Conservation (phyloP, 2,113 vertebrate species). For the Thalassarche chlororhynchos region DNA sequence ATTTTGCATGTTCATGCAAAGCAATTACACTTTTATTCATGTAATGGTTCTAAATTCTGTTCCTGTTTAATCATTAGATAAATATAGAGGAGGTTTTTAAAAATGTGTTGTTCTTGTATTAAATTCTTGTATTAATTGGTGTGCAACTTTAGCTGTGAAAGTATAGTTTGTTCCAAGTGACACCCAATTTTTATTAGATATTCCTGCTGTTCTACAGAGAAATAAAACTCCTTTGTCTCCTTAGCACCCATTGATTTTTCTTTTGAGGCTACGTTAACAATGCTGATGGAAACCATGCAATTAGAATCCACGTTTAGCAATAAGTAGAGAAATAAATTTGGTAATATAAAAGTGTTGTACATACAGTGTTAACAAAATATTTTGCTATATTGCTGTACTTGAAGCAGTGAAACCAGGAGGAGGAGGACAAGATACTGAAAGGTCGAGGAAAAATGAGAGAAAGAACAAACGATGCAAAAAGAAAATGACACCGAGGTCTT, state of each 20-base stretch:
- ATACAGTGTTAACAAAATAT: slow-evolving; percentile 23
- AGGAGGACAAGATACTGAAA: slow-evolving; percentile 72
- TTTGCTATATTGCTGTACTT: slow-evolving; percentile 54
- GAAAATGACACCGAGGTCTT: slow-evolving; percentile 93
- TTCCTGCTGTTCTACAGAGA: slow-evolving; percentile 33
- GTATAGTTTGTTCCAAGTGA: background rate
- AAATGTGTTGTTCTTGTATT: background rate
- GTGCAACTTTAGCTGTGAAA: background rate
- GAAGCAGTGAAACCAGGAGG: slow-evolving; percentile 66
- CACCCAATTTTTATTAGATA: background rate
- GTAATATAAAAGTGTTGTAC: slow-evolving; percentile 35
- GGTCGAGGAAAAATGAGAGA: slow-evolving; percentile 74
- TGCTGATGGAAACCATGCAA: slow-evolving; percentile 51
- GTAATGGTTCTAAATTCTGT: background rate
- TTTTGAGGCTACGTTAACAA: slow-evolving; percentile 47
- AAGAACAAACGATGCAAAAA: slow-evolving; percentile 94
- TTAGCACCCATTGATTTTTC: slow-evolving; percentile 65
- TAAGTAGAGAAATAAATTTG: slow-evolving; percentile 32
- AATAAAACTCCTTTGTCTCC: slow-evolving; percentile 66
- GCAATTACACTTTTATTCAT: background rate
- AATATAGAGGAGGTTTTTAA: background rate
- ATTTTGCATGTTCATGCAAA: background rate
- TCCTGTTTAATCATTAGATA: background rate
- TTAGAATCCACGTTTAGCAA: slow-evolving; percentile 54
- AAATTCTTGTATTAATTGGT: background rate